phyloP scores from a whole-genome alignment of 1,140 invertebrate genomes.

The Musca vetustissima region DNA sequence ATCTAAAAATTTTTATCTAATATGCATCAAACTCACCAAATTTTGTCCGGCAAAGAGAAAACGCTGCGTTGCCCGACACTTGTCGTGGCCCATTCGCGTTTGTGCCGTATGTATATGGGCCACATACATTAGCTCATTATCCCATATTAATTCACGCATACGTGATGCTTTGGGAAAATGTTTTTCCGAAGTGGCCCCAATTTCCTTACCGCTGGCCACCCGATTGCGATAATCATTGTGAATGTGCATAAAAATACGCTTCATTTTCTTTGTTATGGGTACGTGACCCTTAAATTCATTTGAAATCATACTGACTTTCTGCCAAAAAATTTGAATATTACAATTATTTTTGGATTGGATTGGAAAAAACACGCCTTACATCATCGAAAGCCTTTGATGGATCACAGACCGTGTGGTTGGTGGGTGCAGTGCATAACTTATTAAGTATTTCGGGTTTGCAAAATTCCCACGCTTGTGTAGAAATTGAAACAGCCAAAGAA shows the following conservation, averaged over 20 bases:
- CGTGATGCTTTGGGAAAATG: slow-evolving; percentile 30
- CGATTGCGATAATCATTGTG: slow-evolving; percentile 25
- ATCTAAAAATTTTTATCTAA: no score
- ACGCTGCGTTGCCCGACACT: slow-evolving; percentile 19
- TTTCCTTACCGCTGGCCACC: slow-evolving; percentile 6
- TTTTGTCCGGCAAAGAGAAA: slow-evolving; percentile 22
- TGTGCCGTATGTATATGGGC: slow-evolving; percentile 33
- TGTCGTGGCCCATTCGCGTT: neutral
- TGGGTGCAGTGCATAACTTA: neutral
- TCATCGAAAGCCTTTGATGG: neutral
- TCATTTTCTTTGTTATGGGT: slow-evolving; percentile 19
- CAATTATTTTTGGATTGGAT: no score
- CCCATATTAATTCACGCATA: slow-evolving; percentile 42
- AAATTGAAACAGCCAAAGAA: neutral
- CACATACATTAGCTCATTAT: slow-evolving; percentile 37
- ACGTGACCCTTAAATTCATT: slow-evolving; percentile 8
- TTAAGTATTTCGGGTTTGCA: neutral
- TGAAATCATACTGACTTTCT: neutral
- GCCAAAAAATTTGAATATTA: neutral
- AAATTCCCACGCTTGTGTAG: neutral
- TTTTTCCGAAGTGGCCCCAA: no score
- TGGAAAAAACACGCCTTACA: neutral
- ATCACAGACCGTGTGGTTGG: neutral
- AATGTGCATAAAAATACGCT: neutral
- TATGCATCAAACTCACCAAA: no score